Base-by-base conservation (phyloP, 2,888 invertebrate species). In the Cotesia congregata region DNA sequence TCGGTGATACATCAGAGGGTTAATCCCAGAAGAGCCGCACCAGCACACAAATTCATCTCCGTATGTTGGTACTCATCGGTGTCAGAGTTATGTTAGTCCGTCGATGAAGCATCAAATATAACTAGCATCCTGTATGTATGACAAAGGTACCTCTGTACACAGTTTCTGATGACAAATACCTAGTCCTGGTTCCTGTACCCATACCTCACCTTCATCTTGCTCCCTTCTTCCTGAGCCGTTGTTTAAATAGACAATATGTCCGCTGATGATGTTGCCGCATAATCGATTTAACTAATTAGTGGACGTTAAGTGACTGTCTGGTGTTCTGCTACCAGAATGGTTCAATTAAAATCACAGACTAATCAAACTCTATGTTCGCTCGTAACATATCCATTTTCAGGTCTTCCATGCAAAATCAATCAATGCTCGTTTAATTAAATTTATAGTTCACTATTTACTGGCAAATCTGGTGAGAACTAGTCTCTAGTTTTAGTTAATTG, bases 1-100 rank as follows among this genome's bases (percentile, higher is more conserved):
- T 82, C 80, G 74, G 38, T 78, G 50, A 50, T 50, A 50, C 72
- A 75, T 77, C 75, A 70, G 69, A 80, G 76, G 77, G 76, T 78
- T 82, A 83, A 83, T 80, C 81, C 78, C 79, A 77, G 80, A 82
- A 81, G 83, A 83, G 81, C 82, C 83, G 78, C 1, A 50, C 9
- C 50, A 50, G 12, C 50, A 50, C 50, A 50, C 50, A 50, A 12
- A 50, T 50, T 50, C 50, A 50, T 50, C 50, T 50, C 50, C 12
- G 50, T 50, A 50, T 50, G 50, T 50, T 50, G 12, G 50, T 50
- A 50, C 12, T 50, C 12, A 12, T 7, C 4, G 50, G 50, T 50
- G 50, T 50, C 50, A 50, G 50, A 50, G 50, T 50, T 50, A 50
- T 50, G 50, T 50, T 50, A 50, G 50, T 12, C 50, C 12, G 50